A percentile compares a stretch with the other conserved stretches of the same genome.
These are phyloP conservation scores for Pristis pectinata DNA, from an alignment of 2,797 vertebrate species.

Conservation along the genomic window DNA sequence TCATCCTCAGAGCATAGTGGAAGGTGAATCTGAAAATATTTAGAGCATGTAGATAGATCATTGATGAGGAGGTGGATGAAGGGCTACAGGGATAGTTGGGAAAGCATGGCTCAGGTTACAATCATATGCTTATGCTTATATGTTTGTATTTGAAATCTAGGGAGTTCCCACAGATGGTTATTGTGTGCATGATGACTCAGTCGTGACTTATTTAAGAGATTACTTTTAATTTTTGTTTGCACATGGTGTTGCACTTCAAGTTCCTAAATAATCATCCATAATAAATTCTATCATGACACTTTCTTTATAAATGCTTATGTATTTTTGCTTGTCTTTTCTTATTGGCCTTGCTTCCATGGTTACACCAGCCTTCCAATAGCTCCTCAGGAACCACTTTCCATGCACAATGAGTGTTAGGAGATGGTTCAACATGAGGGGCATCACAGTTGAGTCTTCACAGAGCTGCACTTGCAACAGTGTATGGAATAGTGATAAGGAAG, in stretches of 20 bases:
- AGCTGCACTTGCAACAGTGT: neutral
- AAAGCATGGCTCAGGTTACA: too few species aligned
- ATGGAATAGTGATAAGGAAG: neutral
- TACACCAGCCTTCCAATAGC: neutral
- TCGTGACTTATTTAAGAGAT: neutral
- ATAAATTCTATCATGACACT: neutral
- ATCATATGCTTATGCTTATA: too few species aligned
- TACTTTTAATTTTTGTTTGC: neutral
- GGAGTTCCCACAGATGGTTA: too few species aligned
- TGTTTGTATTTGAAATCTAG: too few species aligned
- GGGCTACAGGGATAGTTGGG: too few species aligned
- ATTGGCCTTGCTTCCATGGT: neutral
- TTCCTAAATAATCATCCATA: neutral
- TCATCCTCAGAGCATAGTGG: too few species aligned
- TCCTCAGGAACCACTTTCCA: too few species aligned
- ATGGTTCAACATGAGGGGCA: neutral
- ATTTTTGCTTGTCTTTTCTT: neutral
- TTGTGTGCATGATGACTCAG: neutral
- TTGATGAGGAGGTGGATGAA: too few species aligned
- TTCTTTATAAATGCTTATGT: neutral
- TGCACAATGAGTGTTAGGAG: neutral
- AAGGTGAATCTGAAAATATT: too few species aligned
- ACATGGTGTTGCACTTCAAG: neutral
- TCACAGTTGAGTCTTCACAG: neutral
- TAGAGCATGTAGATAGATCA: too few species aligned